These are phyloP conservation scores for Cheilosia impressa DNA, from an alignment of 2,888 invertebrate species.

Conservation along the genomic window DNA sequence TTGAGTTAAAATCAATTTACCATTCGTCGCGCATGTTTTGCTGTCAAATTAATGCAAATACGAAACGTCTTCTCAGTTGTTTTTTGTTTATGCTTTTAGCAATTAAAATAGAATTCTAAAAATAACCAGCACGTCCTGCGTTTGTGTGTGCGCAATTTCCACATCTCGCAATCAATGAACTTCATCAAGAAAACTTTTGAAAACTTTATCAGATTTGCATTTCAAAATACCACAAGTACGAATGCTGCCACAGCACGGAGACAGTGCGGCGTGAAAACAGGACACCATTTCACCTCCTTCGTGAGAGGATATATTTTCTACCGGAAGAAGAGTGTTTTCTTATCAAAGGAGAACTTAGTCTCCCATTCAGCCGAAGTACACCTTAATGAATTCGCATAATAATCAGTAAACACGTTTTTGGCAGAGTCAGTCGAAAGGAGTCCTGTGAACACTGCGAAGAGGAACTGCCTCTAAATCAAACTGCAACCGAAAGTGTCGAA, in stretches of 20 bases:
- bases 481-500: background rate
- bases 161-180: slow-evolving; percentile 65
- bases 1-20: too few relatives aligned
- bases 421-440: background rate
- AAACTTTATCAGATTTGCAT: slow-evolving; percentile 66
- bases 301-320: background rate
- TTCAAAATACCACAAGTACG: slow-evolving; percentile 8
- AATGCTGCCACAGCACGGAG: background rate
- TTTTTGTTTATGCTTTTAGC: slow-evolving; percentile 36
- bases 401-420: slow-evolving; percentile 29
- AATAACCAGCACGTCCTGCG: background rate
- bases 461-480: background rate
- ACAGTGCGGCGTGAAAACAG: background rate
- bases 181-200: slow-evolving; percentile 47
- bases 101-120: slow-evolving; percentile 52
- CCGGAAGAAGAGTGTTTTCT: background rate
- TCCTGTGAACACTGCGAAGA: background rate
- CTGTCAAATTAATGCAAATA: slow-evolving; percentile 51
- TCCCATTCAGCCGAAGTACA: slow-evolving; percentile 10
- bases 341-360: background rate
- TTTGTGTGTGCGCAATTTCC: background rate
- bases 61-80: slow-evolving; percentile 22
- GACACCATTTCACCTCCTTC: background rate
- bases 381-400: slow-evolving; percentile 42
- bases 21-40: slow-evolving; percentile 9